Percentiles rank a stretch among this genome's conserved stretches.
Conservation (phyloP, 2,888 invertebrate genomes). For the Syrphus vitripennis region DNA sequence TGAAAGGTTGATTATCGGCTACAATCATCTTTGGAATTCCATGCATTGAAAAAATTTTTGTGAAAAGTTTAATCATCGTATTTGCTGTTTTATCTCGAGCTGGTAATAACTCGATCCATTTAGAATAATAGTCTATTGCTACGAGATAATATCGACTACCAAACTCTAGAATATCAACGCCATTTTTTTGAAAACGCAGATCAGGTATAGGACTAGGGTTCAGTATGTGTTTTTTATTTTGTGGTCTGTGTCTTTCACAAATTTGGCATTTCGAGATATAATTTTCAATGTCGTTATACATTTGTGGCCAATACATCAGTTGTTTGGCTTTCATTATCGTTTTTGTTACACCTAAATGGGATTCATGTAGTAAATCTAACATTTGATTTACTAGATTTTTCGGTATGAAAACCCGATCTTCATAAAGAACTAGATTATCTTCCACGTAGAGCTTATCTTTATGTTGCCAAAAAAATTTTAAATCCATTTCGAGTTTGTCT, state of each 20-base stretch:
- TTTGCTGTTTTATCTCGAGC: conserved; percentile 15
- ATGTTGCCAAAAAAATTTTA: conserved; percentile 16
- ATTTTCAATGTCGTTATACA: conserved; percentile 3
- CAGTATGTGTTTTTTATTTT: conserved; percentile 29
- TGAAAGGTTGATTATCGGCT: conserved; percentile 23
- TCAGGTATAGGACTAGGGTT: background rate
- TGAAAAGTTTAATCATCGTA: conserved; percentile 3
- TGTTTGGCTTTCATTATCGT: conserved; percentile 31
- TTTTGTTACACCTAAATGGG: conserved; percentile 39
- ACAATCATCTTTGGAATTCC: conserved; percentile 28
- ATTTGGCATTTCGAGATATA: conserved; percentile 10
- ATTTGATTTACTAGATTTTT: conserved; percentile 15
- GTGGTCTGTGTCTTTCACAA: conserved; percentile 27
- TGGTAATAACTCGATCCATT: conserved; percentile 15
- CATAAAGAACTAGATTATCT: conserved; percentile 32
- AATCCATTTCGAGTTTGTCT: background rate
- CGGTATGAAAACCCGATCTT: conserved; percentile 45
- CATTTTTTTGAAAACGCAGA: conserved; percentile 20
- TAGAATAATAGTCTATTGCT: conserved; percentile 30
- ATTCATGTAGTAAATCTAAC: conserved; percentile 30
- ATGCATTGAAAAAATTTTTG: conserved; percentile 19
- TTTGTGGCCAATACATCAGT: conserved; percentile 2
- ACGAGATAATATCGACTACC: conserved; percentile 12
- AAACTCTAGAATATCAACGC: conserved; percentile 27
- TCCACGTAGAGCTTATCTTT: conserved; percentile 31